Evolutionary conservation across 2,113 vertebrate species (phyloP), one percentile per base, ranked within the genome.

Genomic region (Podocnemis expansa): DNA sequence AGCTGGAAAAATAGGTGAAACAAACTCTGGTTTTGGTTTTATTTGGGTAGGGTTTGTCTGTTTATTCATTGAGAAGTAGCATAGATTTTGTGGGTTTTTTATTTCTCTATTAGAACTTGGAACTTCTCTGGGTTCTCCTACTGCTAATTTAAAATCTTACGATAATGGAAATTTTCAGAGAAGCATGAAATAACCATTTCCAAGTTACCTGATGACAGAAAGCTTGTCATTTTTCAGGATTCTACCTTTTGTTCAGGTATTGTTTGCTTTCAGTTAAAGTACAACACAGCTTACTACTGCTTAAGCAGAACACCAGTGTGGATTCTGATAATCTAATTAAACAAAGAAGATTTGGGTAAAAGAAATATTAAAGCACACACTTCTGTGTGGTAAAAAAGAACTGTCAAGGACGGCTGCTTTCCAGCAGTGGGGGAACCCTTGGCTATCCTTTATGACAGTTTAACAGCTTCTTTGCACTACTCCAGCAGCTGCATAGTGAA

Each of bases 91-190:
- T 75, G 10, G 87, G n/a, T 10, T 13, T 88, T 95, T 79, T 60
- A 79, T 89, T 91, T 93, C 80, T 93, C 58, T 87, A 17, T 87
- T 83, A 76, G 60, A 91, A 83, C 17, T n/a, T 79, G 54, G 17
- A 12, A 58, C 21, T 89, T 93, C 70, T n/a, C 73, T 76, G 25
- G 22, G 73, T 45, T 85, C 13, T 70, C 34, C 63, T 91, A 76
- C 22, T 92, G 88, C 80, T 94, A 56, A 91, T 87, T 88, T 79
- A 54, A 95, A 92, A 58, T 90, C 75, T 60, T 90, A 38, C 41
- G 91, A 78, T 11, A 1, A 0, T 38, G 89, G 60, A 92, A 88
- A 82, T 90, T 93, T 47, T 84, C 38, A 45, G 43, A 81, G 80
- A 52, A 79, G 60, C 82, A 80, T 92, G 70, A 87, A 95, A 87